Conservation (phyloP, 2,888 invertebrate genomes). For the Leucophenga maculata region DNA sequence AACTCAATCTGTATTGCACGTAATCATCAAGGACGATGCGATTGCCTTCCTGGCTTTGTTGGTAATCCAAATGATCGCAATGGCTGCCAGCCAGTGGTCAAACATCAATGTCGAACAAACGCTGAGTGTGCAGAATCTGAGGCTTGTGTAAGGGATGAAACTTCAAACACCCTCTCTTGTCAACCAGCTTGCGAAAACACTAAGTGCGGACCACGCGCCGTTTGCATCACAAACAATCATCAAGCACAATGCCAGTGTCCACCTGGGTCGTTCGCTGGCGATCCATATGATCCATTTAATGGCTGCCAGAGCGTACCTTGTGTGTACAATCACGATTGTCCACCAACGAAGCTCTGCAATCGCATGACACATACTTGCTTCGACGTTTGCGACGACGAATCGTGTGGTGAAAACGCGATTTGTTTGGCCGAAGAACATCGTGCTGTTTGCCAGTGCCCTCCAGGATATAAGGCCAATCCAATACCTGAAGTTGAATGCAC, state of each 20-base stretch:
- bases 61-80: conserved; percentile 93
- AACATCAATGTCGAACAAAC: conserved; percentile 84
- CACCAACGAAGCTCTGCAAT: conserved; percentile 85
- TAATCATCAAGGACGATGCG: conserved; percentile 84
- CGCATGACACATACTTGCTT: conserved; percentile 86
- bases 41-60: conserved; percentile 85
- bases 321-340: conserved; percentile 89
- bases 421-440: conserved; percentile 90
- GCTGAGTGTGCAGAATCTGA: conserved; percentile 88
- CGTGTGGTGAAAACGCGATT: conserved; percentile 89
- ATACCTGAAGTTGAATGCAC: conserved; percentile 87
- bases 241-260: conserved; percentile 92
- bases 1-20: conserved; percentile 86
- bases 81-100: conserved; percentile 83
- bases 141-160: conserved; percentile 78
- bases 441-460: conserved; percentile 87
- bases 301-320: conserved; percentile 88
- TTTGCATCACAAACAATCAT: conserved; percentile 92
- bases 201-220: conserved; percentile 87
- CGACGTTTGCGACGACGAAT: conserved; percentile 85
- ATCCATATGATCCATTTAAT: conserved; percentile 82
- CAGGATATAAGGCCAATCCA: conserved; percentile 86
- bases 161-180: conserved; percentile 78
- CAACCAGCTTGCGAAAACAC: conserved; percentile 84
- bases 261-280: conserved; percentile 87